phyloP scores from a whole-genome alignment of 2,113 vertebrate species.

The Pteropus alecto region DNA sequence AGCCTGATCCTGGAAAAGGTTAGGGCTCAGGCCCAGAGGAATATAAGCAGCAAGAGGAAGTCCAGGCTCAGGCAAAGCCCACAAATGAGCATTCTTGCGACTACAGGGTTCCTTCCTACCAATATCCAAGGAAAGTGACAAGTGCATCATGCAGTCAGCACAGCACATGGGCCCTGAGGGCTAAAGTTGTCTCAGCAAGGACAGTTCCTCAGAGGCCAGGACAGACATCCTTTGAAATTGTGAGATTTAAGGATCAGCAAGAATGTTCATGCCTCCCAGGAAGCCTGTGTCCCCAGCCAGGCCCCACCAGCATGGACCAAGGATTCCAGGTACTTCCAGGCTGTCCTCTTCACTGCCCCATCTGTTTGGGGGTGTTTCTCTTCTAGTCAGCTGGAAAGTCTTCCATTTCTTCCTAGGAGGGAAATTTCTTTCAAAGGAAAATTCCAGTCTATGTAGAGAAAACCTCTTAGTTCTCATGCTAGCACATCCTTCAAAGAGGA shows the following conservation, averaged over 20 bases:
- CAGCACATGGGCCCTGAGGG: not conserved
- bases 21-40: not conserved
- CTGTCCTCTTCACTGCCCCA: not conserved
- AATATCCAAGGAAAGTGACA: not conserved
- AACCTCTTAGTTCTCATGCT: not conserved
- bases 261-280: not conserved
- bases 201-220: not conserved
- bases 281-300: not conserved
- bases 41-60: not conserved
- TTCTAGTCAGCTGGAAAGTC: slow-evolving; percentile 6
- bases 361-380: not conserved
- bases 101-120: not conserved
- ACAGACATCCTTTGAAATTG: not conserved
- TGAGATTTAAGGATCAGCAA: slow-evolving; percentile 3
- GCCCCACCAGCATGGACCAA: not conserved
- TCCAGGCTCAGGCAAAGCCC: not conserved
- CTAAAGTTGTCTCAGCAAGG: not conserved
- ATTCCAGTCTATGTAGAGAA: not conserved
- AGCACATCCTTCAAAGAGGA: slow-evolving; percentile 7
- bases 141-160: not conserved
- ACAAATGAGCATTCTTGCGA: not conserved
- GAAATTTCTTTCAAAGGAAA: slow-evolving; percentile 17
- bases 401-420: not conserved
- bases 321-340: not conserved
- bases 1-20: not conserved